phyloP scores from a whole-genome alignment of 2,888 invertebrate species.

The Theretra japonica region DNA sequence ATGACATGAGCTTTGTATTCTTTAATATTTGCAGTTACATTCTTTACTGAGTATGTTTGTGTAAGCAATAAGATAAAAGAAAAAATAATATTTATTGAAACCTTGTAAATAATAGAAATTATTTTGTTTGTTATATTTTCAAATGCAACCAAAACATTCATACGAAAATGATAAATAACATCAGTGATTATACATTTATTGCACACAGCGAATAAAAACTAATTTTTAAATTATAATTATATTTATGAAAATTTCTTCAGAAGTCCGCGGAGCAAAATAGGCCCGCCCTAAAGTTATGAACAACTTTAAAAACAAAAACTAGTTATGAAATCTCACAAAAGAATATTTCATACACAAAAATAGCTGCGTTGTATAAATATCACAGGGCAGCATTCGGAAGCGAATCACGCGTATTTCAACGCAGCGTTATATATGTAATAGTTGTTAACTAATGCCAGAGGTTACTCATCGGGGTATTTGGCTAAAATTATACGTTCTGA shows the following conservation, averaged over 20 bases:
- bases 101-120: too few species aligned
- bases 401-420: constrained; percentile 1
- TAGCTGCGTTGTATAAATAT: not conserved
- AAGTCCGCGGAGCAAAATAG: too few species aligned
- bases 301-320: too few species aligned
- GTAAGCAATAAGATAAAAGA: not conserved
- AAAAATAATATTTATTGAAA: not conserved
- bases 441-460: constrained; percentile 47
- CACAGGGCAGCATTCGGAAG: constrained; percentile 21
- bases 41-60: not conserved
- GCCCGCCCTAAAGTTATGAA: too few species aligned
- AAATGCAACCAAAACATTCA: too few species aligned
- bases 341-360: not conserved
- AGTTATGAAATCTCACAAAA: not conserved
- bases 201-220: too few species aligned
- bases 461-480: constrained; percentile 73
- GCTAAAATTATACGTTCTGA: constrained; percentile 78
- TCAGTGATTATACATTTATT: too few species aligned
- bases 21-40: not conserved
- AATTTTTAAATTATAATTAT: too few species aligned
- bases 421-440: constrained; percentile 45
- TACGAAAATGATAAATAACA: too few species aligned
- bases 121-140: too few species aligned
- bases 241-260: too few species aligned
- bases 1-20: not conserved